Base-by-base conservation (phyloP, 2,797 vertebrate genomes). In the Sphenopsis melanotis region DNA sequence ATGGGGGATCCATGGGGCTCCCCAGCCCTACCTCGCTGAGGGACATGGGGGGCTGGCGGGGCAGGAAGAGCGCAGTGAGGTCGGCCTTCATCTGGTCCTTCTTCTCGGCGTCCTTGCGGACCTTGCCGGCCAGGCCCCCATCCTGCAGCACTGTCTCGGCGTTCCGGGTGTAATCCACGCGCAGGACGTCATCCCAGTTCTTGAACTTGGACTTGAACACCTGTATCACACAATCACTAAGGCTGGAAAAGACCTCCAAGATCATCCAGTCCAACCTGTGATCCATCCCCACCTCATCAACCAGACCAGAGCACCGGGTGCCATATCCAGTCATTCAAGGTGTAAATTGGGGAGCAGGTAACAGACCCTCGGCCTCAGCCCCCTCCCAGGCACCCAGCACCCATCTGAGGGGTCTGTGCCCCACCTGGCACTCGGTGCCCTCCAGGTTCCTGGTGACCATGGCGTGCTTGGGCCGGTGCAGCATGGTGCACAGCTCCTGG, bases 121-220 rank as follows among this genome's bases (percentile, higher is more conserved):
- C 99, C 96, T 99, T 99, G 83, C 99, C 98, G 0, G 98, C 97
- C 11, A 99, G 98, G 59, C 98, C 98, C 0, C 96, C 97, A 0
- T 86, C 97, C 94, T 99, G 98, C 60, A 98, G 97, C 55, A 99
- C 98, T 0, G 98, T 98, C 96, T 99, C 99, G 0, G 99, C 99
- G 0, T 99, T 99, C 91, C 99, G 98, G 47, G 99, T 99, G 96
- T 99, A 99, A 94, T 99, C 99, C 95, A 99, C 99, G 2, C 98
- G 98, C 95, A 99, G 90, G 56, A 99, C 99, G 0, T 99, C 99
- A 0, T 99, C 99, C 99, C 99, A 99, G 92, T 99, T 99, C 98
- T 99, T 99, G 97, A 99, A 99, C 96, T 99, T 99, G 83, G 99
- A 99, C 92, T 99, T 99, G 94, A 99, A 99, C 84, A 99, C 99